Base-by-base conservation (phyloP, 92 coral and sea anemone genomes). In the Bergia puertoricense region DNA sequence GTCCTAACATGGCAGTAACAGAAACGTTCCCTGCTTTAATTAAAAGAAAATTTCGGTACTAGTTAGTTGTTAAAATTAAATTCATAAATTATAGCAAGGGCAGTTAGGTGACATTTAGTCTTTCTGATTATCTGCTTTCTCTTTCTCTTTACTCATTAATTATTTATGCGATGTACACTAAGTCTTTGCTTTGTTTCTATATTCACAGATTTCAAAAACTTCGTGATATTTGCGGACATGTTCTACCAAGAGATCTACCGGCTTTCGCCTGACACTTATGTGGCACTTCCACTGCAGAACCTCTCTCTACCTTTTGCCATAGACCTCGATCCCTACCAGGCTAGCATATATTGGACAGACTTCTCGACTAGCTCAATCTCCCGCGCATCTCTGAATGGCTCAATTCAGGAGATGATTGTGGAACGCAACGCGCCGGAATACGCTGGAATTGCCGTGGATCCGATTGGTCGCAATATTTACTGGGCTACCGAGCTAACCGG, bases 291-390 rank as follows among this genome's bases (percentile, higher is more conserved):
- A 36, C 37, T 71, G 1, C 44, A 66, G 37, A 79, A 66, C 41
- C 23, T 43, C 37, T 13, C 51, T n/a, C 45, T 16, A 14, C 86
- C 92, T n/a, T 4, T 89, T 22, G 91, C 85, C 13, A 15, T 89
- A 2, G 89, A 77, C 14, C 77, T 85, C 6, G 89, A 89, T 42
- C 41, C 46, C 6, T 43, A 76, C 68, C 79, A 85, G 20, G 67
- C 78, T 39, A 77, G 18, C 6, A 42, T 90, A 48, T 90, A 90
- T 36, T 90, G 92, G 92, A 90, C 86, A 2, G 89, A 90, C 45
- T 20, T 69, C 6, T 5, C 41, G 14, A 77, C 80, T 6, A n/a
- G 56, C 15, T 37, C 77, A 8, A 90, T 90, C 10, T 85, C 92
- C 48, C 89, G 92, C 0, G 51, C 89, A 20, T 85, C 59, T 37